phyloP scores from a whole-genome alignment of 2,888 invertebrate species.

The Nemurella pictetii region DNA sequence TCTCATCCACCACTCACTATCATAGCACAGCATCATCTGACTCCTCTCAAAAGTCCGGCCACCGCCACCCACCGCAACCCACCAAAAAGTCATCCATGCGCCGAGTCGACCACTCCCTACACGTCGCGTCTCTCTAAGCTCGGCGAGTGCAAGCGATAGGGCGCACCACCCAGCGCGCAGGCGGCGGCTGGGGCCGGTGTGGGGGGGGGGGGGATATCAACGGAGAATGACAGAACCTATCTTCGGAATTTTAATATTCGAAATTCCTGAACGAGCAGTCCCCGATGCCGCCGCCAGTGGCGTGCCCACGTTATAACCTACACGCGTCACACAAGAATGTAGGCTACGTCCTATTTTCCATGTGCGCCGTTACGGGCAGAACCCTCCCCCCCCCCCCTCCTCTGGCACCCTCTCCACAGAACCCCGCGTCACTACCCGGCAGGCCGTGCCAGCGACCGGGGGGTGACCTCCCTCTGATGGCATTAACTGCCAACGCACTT shows the following conservation, averaged over 20 bases:
- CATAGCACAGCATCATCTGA: too few relatives aligned
- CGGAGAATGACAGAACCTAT: constrained; percentile 15
- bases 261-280: background rate
- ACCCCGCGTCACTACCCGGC: background rate
- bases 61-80: too few relatives aligned
- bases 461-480: background rate
- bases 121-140: too few relatives aligned
- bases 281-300: background rate
- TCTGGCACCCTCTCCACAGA: background rate
- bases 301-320: background rate
- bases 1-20: too few relatives aligned
- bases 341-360: background rate
- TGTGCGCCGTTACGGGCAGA: background rate
- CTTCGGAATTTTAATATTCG: constrained; percentile 25
- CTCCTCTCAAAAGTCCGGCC: too few relatives aligned
- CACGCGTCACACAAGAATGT: background rate
- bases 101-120: too few relatives aligned
- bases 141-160: too few relatives aligned
- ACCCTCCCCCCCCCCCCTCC: too few relatives aligned
- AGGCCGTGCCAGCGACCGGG: background rate
- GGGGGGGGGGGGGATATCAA: background rate
- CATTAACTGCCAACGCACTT: background rate
- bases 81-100: too few relatives aligned
- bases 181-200: too few relatives aligned
- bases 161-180: too few relatives aligned